Base-by-base conservation (phyloP, 2,888 invertebrate genomes). In the Odontothrips loti region DNA sequence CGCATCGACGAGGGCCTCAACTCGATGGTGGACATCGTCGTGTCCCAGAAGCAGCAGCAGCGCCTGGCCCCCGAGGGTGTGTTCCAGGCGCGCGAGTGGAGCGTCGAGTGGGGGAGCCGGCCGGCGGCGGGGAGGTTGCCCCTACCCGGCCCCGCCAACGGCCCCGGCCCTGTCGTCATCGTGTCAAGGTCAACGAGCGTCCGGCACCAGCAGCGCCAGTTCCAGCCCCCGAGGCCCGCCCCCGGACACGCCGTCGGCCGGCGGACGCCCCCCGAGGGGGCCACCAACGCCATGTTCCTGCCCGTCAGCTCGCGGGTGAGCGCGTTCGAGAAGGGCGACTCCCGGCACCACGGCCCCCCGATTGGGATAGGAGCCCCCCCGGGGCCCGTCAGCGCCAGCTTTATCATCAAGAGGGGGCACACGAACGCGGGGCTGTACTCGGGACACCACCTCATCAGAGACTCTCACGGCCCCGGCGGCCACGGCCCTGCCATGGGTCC, bases 1-100 rank as follows among this genome's bases (percentile, higher is more conserved):
- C 90, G 94, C 82, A 92, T 95, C 78, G 94, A 94, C 85, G 91
- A 91, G 86, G 92, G 93, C 27, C 86, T 94, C 43, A 91, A 93
- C 85, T 90, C 93, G 0, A 91, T 93, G 90, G 91, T 93, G 0
- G 92, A 93, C 85, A 92, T 94, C 63, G 91, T 93, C 0, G 89
- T 93, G 83, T 90, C 91, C n/a, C 15, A 79, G 43, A 75, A 58
- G 79, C 23, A 79, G 11, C 80, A 80, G 58, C 81, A 81, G 81
- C 80, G 81, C 23, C 27, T 82, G 8, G 81, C 79, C n/a, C 81
- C 80, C 58, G 82, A 80, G n/a, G 81, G 79, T 47, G 78, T 75
- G 27, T 75, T 75, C 68, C 27, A 75, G 68, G 68, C 68, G 15
- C 47, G 79, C 48, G 79, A 81, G 79, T 79, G 79, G 75, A 27